Base-by-base conservation (phyloP, 2,113 vertebrate genomes). In the Anoura caudifer region DNA sequence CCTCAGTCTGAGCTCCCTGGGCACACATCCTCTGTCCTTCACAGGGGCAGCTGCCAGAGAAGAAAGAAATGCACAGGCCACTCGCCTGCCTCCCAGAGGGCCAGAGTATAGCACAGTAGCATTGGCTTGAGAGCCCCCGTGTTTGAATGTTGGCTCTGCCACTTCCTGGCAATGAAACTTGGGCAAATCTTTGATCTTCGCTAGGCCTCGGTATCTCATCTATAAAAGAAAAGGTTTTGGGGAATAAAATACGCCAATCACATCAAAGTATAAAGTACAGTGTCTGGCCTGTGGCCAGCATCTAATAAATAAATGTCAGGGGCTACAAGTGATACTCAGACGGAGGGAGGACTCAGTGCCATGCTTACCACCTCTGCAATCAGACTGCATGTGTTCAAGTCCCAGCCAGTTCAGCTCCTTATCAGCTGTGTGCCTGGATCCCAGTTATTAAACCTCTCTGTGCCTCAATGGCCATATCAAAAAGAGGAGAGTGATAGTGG, bases 51-150 rank as follows among this genome's bases (percentile, higher is more conserved):
- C 47, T 26, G 22, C 38, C 3, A 19, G 14, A 36, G 45, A 36
- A 31, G 47, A 69, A 61, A 26, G 41, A 47, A 63, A 26, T 7
- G 15, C 11, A 15, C 8, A n/a, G 3, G 13, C 7, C 17, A 1
- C 19, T 5, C 5, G 13, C 4, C 33, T 26, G 56, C 12, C 36
- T 75, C 52, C 72, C 38, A 2, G 2, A 33, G 38, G 13, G 3
- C 1, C 5, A 52, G 43, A 20, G 22, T 1, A 7, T 3, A 47
- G 52, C 38, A 8, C 14, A 15, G 72, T 4, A n/a, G 28, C 13
- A 2, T 4, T 1, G 76, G 52, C 45, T 24, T 28, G 5, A 1
- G 16, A 28, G 45, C 0, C 7, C 24, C 24, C 4, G 4, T 1
- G 4, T 33, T 31, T 12, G 16, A 47, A 54, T 4, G 11, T 7